phyloP scores from a whole-genome alignment of 2,888 invertebrate genomes.

The Chrysotoxum bicinctum region DNA sequence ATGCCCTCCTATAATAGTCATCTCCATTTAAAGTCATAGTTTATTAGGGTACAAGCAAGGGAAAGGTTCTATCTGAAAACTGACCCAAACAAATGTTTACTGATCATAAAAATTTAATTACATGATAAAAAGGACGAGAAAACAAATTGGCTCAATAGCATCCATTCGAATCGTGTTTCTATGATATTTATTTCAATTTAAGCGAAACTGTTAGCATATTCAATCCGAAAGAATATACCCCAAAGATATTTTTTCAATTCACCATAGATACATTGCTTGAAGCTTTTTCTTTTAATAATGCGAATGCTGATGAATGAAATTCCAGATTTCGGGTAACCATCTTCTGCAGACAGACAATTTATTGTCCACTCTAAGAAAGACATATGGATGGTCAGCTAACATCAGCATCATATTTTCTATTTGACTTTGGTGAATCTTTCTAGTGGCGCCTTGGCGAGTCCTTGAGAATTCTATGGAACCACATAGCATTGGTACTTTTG shows the following conservation, averaged over 20 bases:
- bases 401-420: slow-evolving; percentile 49
- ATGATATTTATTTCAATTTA: slow-evolving; percentile 18
- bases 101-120: slow-evolving; percentile 61
- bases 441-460: slow-evolving; percentile 9
- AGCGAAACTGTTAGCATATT: background rate
- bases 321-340: slow-evolving; percentile 1
- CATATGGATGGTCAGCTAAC: slow-evolving; percentile 50
- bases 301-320: background rate
- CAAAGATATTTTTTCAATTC: background rate
- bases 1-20: background rate
- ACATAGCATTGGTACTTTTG: background rate
- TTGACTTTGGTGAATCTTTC: slow-evolving; percentile 60
- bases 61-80: slow-evolving; percentile 44
- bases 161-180: background rate
- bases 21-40: slow-evolving; percentile 38
- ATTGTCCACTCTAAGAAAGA: slow-evolving; percentile 54
- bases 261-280: slow-evolving; percentile 4
- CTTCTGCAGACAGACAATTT: slow-evolving; percentile 46
- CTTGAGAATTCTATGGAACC: background rate
- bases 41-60: slow-evolving; percentile 6
- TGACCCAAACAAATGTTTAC: slow-evolving; percentile 59
- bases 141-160: slow-evolving; percentile 21
- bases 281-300: slow-evolving; percentile 24
- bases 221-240: background rate
- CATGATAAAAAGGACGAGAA: background rate